Evolutionary conservation across 2,797 vertebrate species (phyloP).

Genomic region (Ceryle rudis): DNA sequence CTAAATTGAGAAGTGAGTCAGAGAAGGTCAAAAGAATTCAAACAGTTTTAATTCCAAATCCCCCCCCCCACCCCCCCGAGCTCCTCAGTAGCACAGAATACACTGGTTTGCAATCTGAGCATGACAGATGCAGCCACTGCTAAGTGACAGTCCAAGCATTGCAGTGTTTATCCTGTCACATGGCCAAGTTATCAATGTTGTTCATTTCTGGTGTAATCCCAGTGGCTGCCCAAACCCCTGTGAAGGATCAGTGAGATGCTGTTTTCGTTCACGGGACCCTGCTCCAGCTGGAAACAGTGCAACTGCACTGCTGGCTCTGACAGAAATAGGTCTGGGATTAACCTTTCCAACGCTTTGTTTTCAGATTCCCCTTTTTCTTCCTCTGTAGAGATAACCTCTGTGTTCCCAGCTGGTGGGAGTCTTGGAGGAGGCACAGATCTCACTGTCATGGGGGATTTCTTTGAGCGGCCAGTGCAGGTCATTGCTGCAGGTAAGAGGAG

Average conservation of each 20-base stretch:
- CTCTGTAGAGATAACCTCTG: conserved; percentile 70
- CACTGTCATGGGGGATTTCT: conserved; percentile 75
- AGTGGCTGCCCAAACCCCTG: rapidly evolving
- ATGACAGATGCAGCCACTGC: neutral
- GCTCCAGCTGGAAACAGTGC: neutral
- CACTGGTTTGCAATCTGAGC: neutral
- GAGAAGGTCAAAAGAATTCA: neutral
- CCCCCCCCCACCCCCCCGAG: too few species aligned
- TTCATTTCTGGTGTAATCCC: neutral
- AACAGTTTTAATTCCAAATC: neutral
- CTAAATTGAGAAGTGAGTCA: neutral
- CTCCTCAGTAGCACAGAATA: neutral
- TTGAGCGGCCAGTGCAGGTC: conserved; percentile 69
- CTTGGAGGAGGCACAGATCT: conserved; percentile 74
- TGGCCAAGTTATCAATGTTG: neutral
- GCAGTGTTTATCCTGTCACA: neutral
- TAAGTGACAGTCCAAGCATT: neutral
- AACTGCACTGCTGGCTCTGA: neutral
- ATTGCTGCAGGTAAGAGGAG: conserved; percentile 71
- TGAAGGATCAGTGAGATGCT: neutral
- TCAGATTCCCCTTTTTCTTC: neutral
- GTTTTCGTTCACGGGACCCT: neutral
- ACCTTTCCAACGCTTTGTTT: neutral
- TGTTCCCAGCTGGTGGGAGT: conserved; percentile 76
- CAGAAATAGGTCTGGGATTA: neutral